Evolutionary conservation across 2,797 vertebrate genomes (phyloP).

Genomic region (Enteromius argenteus): DNA sequence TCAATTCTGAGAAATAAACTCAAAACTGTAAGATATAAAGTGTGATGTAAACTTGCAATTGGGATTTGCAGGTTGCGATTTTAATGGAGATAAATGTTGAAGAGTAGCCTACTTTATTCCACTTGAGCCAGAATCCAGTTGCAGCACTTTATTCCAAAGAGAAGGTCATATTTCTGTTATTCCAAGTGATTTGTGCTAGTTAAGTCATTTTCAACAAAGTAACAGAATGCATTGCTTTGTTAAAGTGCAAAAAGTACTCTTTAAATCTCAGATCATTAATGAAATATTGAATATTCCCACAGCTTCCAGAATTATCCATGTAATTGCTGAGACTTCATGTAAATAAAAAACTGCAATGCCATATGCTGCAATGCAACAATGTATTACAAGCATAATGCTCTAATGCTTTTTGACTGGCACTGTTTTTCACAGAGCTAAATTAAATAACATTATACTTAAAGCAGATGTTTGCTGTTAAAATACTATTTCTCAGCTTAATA

Average conservation of each 20-base stretch:
- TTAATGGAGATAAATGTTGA: neutral
- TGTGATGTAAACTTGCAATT: too few species aligned
- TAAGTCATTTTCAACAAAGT: neutral
- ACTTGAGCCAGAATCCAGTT: neutral
- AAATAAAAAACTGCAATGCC: neutral
- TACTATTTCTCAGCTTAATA: neutral
- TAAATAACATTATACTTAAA: neutral
- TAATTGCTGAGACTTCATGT: neutral
- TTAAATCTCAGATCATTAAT: conserved; percentile 1
- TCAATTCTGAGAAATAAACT: too few species aligned
- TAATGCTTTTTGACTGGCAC: neutral
- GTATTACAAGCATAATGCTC: neutral
- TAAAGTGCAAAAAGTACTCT: neutral
- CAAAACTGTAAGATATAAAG: too few species aligned
- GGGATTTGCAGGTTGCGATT: too few species aligned
- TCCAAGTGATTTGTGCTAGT: neutral
- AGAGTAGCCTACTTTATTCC: neutral
- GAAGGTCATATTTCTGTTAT: conserved; percentile 16
- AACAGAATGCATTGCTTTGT: neutral
- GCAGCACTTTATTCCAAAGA: neutral
- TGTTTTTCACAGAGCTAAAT: neutral
- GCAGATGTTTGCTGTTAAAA: neutral
- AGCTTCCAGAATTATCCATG: neutral
- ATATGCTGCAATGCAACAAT: conserved; percentile 16
- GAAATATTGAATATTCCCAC: neutral